Evolutionary conservation across 1,140 invertebrate species (phyloP).

Genomic region (Theocolax elegans): DNA sequence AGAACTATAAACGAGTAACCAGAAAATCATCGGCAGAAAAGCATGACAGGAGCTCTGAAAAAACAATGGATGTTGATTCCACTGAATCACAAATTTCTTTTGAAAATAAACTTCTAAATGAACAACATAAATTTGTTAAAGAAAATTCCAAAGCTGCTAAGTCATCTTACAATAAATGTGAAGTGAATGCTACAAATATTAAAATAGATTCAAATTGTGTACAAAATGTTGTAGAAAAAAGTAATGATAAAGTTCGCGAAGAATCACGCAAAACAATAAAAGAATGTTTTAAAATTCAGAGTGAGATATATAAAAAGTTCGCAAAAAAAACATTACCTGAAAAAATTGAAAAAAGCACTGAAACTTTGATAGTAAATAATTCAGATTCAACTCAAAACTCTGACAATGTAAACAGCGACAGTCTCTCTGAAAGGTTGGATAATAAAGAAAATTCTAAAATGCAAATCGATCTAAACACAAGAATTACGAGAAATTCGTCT

Average conservation of each 20-base stretch:
- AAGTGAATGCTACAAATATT: not conserved
- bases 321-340: constrained; percentile 1
- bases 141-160: not conserved
- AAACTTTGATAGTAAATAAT: not conserved
- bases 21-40: constrained; percentile 35
- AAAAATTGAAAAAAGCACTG: constrained; percentile 3
- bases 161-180: not conserved
- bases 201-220: not conserved
- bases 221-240: not conserved
- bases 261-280: not conserved
- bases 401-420: not conserved
- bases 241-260: not conserved
- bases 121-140: not conserved
- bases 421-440: constrained; percentile 8
- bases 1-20: constrained; percentile 32
- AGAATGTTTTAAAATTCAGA: constrained; percentile 1
- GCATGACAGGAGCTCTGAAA: constrained; percentile 19
- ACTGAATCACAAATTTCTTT: not conserved
- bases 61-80: not conserved
- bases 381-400: not conserved
- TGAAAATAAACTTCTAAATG: not conserved
- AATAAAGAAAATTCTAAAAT: constrained; percentile 35
- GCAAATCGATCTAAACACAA: constrained; percentile 1
- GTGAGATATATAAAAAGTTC: not conserved
- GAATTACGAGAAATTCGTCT: not conserved